phyloP scores from a whole-genome alignment of 2,113 vertebrate species.

The Calonectris borealis region DNA sequence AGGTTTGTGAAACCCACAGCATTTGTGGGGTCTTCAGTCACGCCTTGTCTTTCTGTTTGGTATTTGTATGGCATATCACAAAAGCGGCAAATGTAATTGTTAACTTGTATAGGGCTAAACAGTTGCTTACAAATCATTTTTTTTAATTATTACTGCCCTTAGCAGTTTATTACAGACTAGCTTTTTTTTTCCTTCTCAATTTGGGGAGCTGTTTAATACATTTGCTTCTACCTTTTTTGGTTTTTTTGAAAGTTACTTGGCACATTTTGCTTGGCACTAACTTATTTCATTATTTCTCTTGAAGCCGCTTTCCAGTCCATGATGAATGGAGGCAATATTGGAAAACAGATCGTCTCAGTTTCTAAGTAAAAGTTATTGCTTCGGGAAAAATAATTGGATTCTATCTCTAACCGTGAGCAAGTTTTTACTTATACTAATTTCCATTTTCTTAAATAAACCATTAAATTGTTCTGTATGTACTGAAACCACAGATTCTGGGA shows the following conservation, averaged over 20 bases:
- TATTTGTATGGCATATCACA: neutral
- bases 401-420: neutral
- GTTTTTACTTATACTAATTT: neutral
- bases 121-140: neutral
- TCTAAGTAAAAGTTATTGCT: slow-evolving; percentile 71
- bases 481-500: neutral
- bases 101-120: neutral
- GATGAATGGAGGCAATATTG: slow-evolving; percentile 93
- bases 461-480: neutral
- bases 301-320: slow-evolving; percentile 93
- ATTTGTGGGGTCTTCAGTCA: neutral
- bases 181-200: neutral
- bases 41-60: neutral
- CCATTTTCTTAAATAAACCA: neutral
- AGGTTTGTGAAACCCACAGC: neutral
- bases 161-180: neutral
- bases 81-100: neutral
- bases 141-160: neutral
- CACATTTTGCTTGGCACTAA: slow-evolving; percentile 28
- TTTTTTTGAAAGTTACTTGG: neutral
- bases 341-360: slow-evolving; percentile 91
- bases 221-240: neutral
- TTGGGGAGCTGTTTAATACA: neutral
- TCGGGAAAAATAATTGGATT: neutral
- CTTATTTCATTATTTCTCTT: slow-evolving; percentile 52